These are phyloP conservation scores for Calosoma granatense DNA, from an alignment of 1,140 invertebrate species.

Conservation along the genomic window DNA sequence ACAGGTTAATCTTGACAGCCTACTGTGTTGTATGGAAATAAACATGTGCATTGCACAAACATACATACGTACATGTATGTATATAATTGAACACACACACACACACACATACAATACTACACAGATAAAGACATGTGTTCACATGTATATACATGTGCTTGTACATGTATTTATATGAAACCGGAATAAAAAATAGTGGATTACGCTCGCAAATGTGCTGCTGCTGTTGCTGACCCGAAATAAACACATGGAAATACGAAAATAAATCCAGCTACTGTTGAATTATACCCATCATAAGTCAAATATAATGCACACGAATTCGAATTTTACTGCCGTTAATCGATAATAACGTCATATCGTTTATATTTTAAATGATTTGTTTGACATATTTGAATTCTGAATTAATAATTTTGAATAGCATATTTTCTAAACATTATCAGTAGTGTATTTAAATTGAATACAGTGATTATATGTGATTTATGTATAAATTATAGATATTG, in stretches of 20 bases:
- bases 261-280: neutral
- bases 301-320: neutral
- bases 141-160: neutral
- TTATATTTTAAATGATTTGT: neutral
- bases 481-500: neutral
- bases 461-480: neutral
- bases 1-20: neutral
- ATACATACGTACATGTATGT: conserved; percentile 1
- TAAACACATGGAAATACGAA: neutral
- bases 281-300: neutral
- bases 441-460: neutral
- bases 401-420: neutral
- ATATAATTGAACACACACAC: neutral
- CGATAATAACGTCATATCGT: neutral
- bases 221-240: no score
- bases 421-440: neutral
- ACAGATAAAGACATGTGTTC: neutral
- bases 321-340: neutral
- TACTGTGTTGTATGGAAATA: neutral
- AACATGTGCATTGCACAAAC: neutral
- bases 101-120: neutral
- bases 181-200: no score
- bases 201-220: neutral
- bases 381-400: neutral
- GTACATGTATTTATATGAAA: neutral